Conservation (phyloP, 1,140 invertebrate species). For the Drosophila pruinosa region DNA sequence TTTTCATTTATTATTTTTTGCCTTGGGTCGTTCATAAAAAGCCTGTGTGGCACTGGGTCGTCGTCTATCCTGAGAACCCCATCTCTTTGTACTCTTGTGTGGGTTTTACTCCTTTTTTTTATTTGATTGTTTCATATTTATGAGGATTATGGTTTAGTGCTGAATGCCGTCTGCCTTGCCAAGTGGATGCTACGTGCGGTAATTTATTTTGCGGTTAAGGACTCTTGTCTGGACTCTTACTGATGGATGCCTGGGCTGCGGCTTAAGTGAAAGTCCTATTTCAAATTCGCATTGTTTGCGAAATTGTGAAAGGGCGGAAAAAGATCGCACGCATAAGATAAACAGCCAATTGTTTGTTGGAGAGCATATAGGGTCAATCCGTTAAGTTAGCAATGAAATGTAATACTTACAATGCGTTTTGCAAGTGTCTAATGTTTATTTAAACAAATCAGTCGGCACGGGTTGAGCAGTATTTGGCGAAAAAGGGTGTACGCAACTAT, state of each 20-base stretch:
- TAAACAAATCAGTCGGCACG: slow-evolving; percentile 29
- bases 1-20: slow-evolving; percentile 40
- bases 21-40: slow-evolving; percentile 39
- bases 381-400: slow-evolving; percentile 32
- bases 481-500: background rate
- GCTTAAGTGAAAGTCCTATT: slow-evolving; percentile 55
- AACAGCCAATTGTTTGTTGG: slow-evolving; percentile 30
- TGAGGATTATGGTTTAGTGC: slow-evolving; percentile 72
- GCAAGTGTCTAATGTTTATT: slow-evolving; percentile 30
- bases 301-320: slow-evolving; percentile 27
- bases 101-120: slow-evolving; percentile 63
- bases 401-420: slow-evolving; percentile 41
- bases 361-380: slow-evolving; percentile 1
- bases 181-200: slow-evolving; percentile 51
- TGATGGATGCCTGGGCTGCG: slow-evolving; percentile 35
- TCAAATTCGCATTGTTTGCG: slow-evolving; percentile 44
- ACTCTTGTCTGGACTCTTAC: slow-evolving; percentile 22
- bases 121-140: slow-evolving; percentile 80
- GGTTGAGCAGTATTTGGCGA: slow-evolving; percentile 17
- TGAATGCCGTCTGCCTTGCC: slow-evolving; percentile 32
- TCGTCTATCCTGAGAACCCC: slow-evolving; percentile 19
- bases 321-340: slow-evolving; percentile 54
- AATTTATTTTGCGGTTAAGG: slow-evolving; percentile 65
- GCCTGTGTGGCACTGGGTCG: slow-evolving; percentile 44
- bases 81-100: slow-evolving; percentile 20